phyloP scores from a whole-genome alignment of 2,797 vertebrate species.

The Hafferia zeledoni region DNA sequence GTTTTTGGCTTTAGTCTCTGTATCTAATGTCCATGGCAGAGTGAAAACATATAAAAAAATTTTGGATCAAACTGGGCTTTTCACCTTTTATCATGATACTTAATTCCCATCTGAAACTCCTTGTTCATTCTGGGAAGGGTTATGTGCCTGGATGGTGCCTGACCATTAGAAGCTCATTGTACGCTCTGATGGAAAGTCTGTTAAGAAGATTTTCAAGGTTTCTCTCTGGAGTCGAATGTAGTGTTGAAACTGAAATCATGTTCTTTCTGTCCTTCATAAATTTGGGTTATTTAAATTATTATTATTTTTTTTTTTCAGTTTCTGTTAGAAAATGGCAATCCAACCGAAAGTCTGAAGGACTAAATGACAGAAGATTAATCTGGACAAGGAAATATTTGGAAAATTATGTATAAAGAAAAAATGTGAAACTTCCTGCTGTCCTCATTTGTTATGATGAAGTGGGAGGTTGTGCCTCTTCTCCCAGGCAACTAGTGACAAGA shows the following conservation, averaged over 20 bases:
- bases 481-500: rapidly evolving
- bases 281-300: not conserved
- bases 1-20: not conserved
- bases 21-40: not conserved
- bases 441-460: not conserved
- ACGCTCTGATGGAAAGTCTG: not conserved
- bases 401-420: not conserved
- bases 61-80: not conserved
- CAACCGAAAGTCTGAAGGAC: not conserved
- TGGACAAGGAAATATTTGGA: not conserved
- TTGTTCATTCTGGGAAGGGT: not conserved
- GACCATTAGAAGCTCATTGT: not conserved
- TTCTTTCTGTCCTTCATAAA: not conserved
- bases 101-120: not conserved
- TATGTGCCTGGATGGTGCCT: not conserved
- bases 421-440: not conserved
- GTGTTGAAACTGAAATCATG: not conserved
- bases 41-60: not conserved
- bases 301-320: not conserved
- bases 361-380: not conserved
- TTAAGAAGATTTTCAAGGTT: not conserved
- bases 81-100: not conserved
- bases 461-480: not conserved
- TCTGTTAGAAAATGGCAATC: not conserved
- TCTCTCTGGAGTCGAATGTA: not conserved